phyloP scores from a whole-genome alignment of 2,797 vertebrate species.

The Takifugu ocellatus region DNA sequence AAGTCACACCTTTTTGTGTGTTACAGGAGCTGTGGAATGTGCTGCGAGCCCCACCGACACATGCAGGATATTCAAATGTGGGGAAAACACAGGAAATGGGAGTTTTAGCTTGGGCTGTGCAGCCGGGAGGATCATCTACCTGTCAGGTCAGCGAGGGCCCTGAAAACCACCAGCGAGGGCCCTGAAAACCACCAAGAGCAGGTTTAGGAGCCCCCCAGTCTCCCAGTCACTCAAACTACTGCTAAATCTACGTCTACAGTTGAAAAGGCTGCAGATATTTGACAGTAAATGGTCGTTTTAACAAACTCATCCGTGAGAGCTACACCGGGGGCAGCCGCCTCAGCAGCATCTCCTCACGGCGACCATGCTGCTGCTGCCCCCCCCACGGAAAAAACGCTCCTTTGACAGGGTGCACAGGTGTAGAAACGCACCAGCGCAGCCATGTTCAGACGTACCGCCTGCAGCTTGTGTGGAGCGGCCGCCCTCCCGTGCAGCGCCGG shows the following conservation, averaged over 20 bases:
- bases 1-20: no score
- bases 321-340: conserved; percentile 28
- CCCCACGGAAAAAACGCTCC: conserved; percentile 3
- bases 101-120: no score
- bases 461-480: conserved; percentile 64
- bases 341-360: conserved; percentile 20
- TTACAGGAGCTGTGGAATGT: conserved; percentile 1
- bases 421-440: neutral
- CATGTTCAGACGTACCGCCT: conserved; percentile 63
- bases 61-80: neutral
- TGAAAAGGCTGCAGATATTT: neutral
- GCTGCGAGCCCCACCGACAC: neutral
- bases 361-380: conserved; percentile 16
- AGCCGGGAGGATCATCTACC: no score
- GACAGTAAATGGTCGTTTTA: neutral
- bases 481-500: conserved; percentile 68
- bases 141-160: no score
- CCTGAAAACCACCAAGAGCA: no score
- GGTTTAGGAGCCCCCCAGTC: neutral
- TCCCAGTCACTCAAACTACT: neutral
- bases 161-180: no score
- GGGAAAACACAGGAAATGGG: neutral
- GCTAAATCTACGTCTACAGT: neutral
- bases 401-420: conserved; percentile 2
- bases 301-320: conserved; percentile 16